Evolutionary conservation across 2,113 vertebrate genomes (phyloP).

Genomic region (Stigmatopora nigra): DNA sequence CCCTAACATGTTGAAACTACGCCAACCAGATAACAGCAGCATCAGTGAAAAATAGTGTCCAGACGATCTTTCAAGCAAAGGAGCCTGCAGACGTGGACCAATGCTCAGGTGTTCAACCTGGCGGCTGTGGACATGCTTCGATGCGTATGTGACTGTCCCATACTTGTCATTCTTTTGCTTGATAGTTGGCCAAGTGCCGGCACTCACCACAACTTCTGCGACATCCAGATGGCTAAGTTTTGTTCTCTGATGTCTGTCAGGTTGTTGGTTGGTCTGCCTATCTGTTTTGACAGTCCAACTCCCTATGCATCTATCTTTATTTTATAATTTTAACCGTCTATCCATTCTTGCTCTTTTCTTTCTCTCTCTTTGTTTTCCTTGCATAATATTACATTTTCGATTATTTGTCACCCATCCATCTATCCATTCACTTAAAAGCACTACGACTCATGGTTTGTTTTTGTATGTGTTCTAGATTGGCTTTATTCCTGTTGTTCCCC

Average conservation of each 20-base stretch:
- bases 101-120: slow-evolving; percentile 67
- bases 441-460: too few species aligned
- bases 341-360: too few species aligned
- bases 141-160: slow-evolving; percentile 63
- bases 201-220: slow-evolving; percentile 45
- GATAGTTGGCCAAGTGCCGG: slow-evolving; percentile 13
- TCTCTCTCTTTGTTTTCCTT: too few species aligned
- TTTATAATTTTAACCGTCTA: too few species aligned
- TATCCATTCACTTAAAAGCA: too few species aligned
- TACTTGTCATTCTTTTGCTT: slow-evolving; percentile 47
- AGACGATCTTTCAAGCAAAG: slow-evolving; percentile 53
- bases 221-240: slow-evolving; percentile 59
- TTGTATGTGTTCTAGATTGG: too few species aligned
- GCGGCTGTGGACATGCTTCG: slow-evolving; percentile 62
- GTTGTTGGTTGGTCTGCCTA: too few species aligned
- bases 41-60: slow-evolving; percentile 26
- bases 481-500: too few species aligned
- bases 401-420: too few species aligned
- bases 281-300: too few species aligned
- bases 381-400: too few species aligned
- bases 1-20: neutral
- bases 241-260: neutral
- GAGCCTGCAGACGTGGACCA: slow-evolving; percentile 63
- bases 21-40: slow-evolving; percentile 40
- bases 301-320: too few species aligned